Evolutionary conservation across 2,113 vertebrate species (phyloP).

Genomic region (Otolemur garnettii): DNA sequence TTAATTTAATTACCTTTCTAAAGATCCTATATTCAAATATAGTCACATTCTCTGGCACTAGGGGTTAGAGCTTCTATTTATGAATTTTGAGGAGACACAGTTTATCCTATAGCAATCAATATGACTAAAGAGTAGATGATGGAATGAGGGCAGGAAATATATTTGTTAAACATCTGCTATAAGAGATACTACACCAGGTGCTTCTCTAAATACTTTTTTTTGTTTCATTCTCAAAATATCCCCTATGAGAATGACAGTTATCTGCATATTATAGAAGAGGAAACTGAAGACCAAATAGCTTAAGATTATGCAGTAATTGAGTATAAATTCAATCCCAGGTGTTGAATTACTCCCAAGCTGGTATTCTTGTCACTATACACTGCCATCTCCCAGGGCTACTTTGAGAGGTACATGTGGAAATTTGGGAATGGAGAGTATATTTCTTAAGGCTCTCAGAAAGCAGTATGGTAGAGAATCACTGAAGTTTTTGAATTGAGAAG

Average conservation of each 20-base stretch:
- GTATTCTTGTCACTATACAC: neutral
- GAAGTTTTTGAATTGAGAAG: neutral
- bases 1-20: slow-evolving; percentile 7
- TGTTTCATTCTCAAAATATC: slow-evolving; percentile 35
- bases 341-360: slow-evolving; percentile 32
- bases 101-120: neutral
- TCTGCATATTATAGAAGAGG: slow-evolving; percentile 34
- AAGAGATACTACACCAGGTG: neutral
- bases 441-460: neutral
- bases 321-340: slow-evolving; percentile 43
- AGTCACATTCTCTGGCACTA: neutral
- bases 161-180: neutral
- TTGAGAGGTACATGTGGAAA: slow-evolving; percentile 15
- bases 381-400: neutral
- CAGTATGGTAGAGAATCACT: slow-evolving; percentile 36
- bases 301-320: slow-evolving; percentile 22
- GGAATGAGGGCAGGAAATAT: neutral
- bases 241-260: neutral
- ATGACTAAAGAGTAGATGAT: neutral
- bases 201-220: neutral
- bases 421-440: neutral
- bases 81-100: neutral
- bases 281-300: slow-evolving; percentile 37
- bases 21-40: slow-evolving; percentile 1
- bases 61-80: neutral